A percentile compares a stretch with the other conserved stretches of the same genome.
These are phyloP conservation scores for Hippocampus comes DNA, from an alignment of 2,113 vertebrate genomes.

Conservation along the genomic window DNA sequence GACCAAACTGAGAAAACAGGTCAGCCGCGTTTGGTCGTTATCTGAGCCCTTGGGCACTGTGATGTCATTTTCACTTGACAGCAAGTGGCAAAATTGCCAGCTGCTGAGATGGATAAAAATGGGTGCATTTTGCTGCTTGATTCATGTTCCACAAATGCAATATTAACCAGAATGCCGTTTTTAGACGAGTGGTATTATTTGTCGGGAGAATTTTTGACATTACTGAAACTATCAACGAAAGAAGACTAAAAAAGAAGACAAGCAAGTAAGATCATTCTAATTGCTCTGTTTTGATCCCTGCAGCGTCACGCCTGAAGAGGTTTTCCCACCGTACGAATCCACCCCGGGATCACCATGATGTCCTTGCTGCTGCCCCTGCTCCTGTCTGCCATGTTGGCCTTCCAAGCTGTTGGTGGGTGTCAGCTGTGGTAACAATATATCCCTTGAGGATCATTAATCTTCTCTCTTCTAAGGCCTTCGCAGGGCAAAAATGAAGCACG, in stretches of 20 bases:
- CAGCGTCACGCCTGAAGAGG: constrained; percentile 64
- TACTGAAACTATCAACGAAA: background rate
- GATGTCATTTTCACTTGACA: no score
- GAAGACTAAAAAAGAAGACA: background rate
- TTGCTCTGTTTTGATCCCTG: constrained; percentile 30
- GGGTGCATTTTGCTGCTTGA: background rate
- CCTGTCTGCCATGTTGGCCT: constrained; percentile 58
- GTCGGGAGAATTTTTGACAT: no score
- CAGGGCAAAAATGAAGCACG: constrained; percentile 32
- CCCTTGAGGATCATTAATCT: constrained; percentile 38
- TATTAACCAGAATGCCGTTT: no score
- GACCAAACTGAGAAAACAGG: no score
- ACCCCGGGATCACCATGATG: constrained; percentile 55
- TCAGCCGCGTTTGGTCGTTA: no score
- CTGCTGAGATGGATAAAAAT: no score
- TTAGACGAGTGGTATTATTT: no score
- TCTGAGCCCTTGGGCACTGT: no score
- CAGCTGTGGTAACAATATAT: constrained; percentile 37
- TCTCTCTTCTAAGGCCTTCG: constrained; percentile 36
- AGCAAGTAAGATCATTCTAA: background rate
- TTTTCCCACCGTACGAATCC: constrained; percentile 34
- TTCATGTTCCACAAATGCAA: no score
- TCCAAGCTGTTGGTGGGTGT: constrained; percentile 66
- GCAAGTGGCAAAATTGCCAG: no score
- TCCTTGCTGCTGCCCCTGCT: constrained; percentile 67